These are phyloP conservation scores for Ichneumoninae sp. DNA, from an alignment of 2,888 invertebrate species.

Conservation along the genomic window DNA sequence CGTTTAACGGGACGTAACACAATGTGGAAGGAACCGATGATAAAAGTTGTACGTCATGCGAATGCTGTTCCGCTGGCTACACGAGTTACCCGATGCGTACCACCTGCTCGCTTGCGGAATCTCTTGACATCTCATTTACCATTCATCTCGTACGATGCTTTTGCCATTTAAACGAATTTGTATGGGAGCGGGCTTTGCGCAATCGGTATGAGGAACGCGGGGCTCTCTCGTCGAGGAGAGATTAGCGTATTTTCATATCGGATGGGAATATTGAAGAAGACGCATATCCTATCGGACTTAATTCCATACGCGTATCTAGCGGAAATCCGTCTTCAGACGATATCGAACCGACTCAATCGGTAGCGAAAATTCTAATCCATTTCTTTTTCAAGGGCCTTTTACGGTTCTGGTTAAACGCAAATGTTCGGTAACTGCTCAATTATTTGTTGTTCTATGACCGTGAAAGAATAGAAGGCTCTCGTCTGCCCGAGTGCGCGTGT, in stretches of 20 bases:
- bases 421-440: too few species aligned
- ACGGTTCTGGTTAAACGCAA: too few species aligned
- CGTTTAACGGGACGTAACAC: conserved; percentile 72
- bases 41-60: conserved; percentile 82
- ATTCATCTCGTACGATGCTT: conserved; percentile 53
- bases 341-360: neutral
- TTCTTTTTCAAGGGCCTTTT: neutral
- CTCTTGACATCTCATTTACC: conserved; percentile 63
- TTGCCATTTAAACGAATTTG: conserved; percentile 58
- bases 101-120: conserved; percentile 76
- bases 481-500: neutral
- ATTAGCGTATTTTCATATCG: neutral
- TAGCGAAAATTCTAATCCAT: neutral
- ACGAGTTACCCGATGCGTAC: conserved; percentile 63
- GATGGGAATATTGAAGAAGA: neutral
- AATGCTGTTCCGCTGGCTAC: conserved; percentile 64
- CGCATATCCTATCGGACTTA: too few species aligned
- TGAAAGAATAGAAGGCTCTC: too few species aligned
- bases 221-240: neutral
- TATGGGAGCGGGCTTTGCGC: conserved; percentile 14
- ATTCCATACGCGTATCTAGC: too few species aligned
- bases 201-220: neutral
- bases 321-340: neutral
- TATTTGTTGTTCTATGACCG: too few species aligned
- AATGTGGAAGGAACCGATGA: conserved; percentile 75